Conservation (phyloP, 2,888 invertebrate genomes). For the Augochlorella aurata region DNA sequence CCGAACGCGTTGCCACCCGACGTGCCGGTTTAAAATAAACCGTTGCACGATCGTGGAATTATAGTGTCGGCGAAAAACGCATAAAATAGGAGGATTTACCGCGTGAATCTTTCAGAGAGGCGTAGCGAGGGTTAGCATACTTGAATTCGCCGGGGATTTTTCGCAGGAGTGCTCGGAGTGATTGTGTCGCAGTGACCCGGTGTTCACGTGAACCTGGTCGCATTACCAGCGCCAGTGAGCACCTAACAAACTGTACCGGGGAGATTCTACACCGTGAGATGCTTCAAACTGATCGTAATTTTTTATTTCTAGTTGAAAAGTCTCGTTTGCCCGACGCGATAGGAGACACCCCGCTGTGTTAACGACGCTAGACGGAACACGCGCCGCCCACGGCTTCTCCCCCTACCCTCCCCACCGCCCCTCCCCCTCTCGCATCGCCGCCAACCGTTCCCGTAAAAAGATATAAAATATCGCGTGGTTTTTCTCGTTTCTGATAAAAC, state of each 20-base stretch:
- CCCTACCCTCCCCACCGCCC: not conserved
- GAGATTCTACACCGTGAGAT: not conserved
- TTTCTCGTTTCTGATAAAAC: slow-evolving; percentile 51
- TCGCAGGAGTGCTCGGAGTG: not conserved
- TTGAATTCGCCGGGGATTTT: not conserved
- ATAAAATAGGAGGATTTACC: not conserved
- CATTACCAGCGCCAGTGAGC: slow-evolving; percentile 8
- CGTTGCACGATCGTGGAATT: not conserved
- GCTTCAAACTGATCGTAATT: slow-evolving; percentile 6
- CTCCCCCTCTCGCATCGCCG: not conserved
- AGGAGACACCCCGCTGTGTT: slow-evolving; percentile 30
- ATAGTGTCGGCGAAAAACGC: not conserved
- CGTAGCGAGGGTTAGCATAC: not conserved
- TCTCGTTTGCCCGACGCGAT: slow-evolving; percentile 24
- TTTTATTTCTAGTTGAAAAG: slow-evolving; percentile 17
- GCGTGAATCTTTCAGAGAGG: not conserved
- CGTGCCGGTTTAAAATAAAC: not conserved
- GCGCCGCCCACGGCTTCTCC: not conserved
- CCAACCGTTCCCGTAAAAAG: slow-evolving; percentile 20
- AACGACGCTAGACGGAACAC: slow-evolving; percentile 40
- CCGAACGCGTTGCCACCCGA: too few relatives aligned
- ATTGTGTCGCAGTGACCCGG: not conserved
- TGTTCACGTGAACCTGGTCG: not conserved
- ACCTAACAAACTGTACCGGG: not conserved
- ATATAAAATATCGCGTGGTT: slow-evolving; percentile 49